Evolutionary conservation across 2,888 invertebrate genomes (phyloP), one percentile per base, ranked within the genome.

Genomic region (Archips xylosteana): DNA sequence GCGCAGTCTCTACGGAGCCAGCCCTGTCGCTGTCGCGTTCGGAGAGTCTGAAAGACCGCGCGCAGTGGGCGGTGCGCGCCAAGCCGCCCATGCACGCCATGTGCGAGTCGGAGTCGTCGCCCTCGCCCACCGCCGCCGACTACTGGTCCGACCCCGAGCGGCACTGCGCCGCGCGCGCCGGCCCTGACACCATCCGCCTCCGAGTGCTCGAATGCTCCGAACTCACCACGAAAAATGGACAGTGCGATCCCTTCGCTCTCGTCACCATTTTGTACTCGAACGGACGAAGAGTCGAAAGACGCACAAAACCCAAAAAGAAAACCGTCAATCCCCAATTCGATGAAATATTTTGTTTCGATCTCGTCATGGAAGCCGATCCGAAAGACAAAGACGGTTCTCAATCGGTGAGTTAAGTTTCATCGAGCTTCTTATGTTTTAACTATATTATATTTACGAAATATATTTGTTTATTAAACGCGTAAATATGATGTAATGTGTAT

Each of bases 181-280:
- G 92, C 3, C 92, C 92, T 79, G 95, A 95, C 84, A 93, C 92
- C 71, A 81, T 94, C 61, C 94, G 95, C 72, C 95, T 97, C 78
- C 95, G 97, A 79, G 96, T 98, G 75, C 95, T 97, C 79, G 98
- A 98, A 91, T 98, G 98, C 91, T 96, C 96, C 78, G 98, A 98
- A 90, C 95, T 98, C 87, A 97, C 98, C 77, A 96, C 98, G 79
- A 97, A 97, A 88, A 98, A 97, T 91, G 98, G 98, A 81, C 96
- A 97, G 82, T 98, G 98, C 94, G 98, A 98, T 93, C 98, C 98
- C 13, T 98, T 97, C 91, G 98, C 97, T 78, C 95, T 97, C 80
- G 96, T 98, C 83, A 96, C 97, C 67, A 96, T 97, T 74, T 95
- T 96, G 75, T 97, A 97, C 90, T 96, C 97, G 76, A 98, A 97